Evolutionary conservation across 2,888 invertebrate species (phyloP).

Genomic region (Mesochorus sp.): DNA sequence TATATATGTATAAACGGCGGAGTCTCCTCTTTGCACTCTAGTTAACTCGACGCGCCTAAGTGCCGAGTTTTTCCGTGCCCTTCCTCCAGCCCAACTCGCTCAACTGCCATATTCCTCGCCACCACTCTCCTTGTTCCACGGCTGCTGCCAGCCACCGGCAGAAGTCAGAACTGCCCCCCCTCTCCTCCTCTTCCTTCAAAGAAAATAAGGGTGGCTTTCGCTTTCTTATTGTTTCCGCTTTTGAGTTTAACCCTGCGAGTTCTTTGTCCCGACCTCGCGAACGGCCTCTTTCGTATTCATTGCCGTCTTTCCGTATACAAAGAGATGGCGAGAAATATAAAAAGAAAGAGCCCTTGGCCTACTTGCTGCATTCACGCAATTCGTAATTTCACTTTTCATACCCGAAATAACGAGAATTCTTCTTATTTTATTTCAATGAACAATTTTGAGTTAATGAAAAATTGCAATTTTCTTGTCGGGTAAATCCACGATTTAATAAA

Average conservation of each 20-base stretch:
- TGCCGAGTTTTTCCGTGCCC: slow-evolving; percentile 63
- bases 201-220: background rate
- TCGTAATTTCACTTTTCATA: slow-evolving; percentile 30
- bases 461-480: background rate
- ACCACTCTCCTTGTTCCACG: background rate
- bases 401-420: background rate
- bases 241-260: slow-evolving; percentile 42
- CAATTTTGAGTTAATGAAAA: slow-evolving; percentile 8
- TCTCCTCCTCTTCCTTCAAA: slow-evolving; percentile 6
- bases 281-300: slow-evolving; percentile 46
- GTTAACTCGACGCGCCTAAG: slow-evolving; percentile 66
- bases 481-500: too few relatives aligned
- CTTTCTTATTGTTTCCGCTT: slow-evolving; percentile 55
- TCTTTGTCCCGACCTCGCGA: slow-evolving; percentile 39
- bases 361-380: slow-evolving; percentile 15
- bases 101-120: slow-evolving; percentile 12
- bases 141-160: slow-evolving; percentile 14
- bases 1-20: slow-evolving; percentile 68
- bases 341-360: background rate
- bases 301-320: slow-evolving; percentile 31
- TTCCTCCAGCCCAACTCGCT: slow-evolving; percentile 1
- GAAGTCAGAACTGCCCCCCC: slow-evolving; percentile 44
- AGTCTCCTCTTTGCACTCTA: slow-evolving; percentile 61
- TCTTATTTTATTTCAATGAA: background rate
- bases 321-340: background rate